Evolutionary conservation across 2,113 vertebrate genomes (phyloP), one percentile per base, ranked within the genome.

Genomic region (Grammomys dolichurus): DNA sequence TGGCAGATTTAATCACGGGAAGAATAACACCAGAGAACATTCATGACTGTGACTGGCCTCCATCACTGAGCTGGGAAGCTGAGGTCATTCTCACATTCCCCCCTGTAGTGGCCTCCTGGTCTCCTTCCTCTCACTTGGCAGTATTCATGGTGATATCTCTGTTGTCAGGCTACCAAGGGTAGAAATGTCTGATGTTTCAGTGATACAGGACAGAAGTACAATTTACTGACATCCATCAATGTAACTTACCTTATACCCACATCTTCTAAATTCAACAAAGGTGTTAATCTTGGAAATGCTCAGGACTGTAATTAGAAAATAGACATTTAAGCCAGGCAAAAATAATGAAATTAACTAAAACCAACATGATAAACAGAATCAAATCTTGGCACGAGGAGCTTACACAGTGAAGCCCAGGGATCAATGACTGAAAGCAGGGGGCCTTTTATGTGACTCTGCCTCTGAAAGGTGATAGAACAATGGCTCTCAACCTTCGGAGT

Each of bases 301-400:
- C 96, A 94, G 16, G 26, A 94, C 95, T 95, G 51, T 97, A 98
- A 97, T 98, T 98, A 97, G 93, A 97, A 97, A 98, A 96, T 69
- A 95, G 90, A 91, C 93, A 86, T 97, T 98, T 95, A 97, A 96
- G 76, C 77, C 88, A 93, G 51, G 90, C 95, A 98, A 93, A 87
- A 96, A 96, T 96, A 97, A 94, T 90, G 97, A 96, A 97, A 98
- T 97, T 97, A 97, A 96, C 81, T 89, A 93, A 89, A 98, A 98
- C 85, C 97, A 96, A 87, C 70, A 87, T n/a, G 67, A 89, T 94
- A 97, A 96, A 96, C 28, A 95, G 89, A 96, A 98, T 95, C 28
- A 90, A 93, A 69, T 46, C 86, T 97, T 98, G 77, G 36, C 69
- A 97, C 46, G 54, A 91, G 91, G 54, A 91, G 92, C 24, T 97